phyloP scores from a whole-genome alignment of 2,797 vertebrate species.

The Pachyuromys duprasi region DNA sequence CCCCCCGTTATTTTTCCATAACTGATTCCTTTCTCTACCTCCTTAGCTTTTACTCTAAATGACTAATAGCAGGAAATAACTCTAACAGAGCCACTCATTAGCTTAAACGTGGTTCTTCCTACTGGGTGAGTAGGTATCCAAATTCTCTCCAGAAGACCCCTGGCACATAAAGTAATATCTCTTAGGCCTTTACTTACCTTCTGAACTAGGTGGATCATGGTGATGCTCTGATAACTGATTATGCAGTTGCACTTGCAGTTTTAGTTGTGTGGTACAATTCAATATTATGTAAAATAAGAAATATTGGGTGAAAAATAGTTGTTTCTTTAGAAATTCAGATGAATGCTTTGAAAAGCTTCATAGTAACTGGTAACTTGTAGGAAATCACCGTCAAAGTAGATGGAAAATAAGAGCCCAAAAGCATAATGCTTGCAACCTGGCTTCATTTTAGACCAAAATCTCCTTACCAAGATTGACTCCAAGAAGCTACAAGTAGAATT shows the following conservation, averaged over 20 bases:
- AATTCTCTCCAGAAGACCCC: neutral
- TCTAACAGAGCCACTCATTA: neutral
- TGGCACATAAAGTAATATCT: neutral
- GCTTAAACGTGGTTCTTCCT: neutral
- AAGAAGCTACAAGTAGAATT: neutral
- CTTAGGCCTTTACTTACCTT: neutral
- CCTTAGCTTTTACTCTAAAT: neutral
- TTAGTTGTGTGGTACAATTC: conserved; percentile 25
- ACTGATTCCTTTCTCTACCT: neutral
- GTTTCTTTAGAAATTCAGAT: conserved; percentile 53
- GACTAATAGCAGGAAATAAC: neutral
- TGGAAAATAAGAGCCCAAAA: conserved; percentile 46
- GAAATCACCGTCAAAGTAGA: conserved; percentile 7
- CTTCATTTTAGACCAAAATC: neutral
- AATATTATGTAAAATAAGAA: conserved; percentile 36
- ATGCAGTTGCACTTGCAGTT: conserved; percentile 18
- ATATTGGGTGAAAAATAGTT: conserved; percentile 14
- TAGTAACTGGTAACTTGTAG: neutral
- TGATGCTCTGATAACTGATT: neutral
- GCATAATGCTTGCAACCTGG: neutral
- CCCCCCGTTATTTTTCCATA: neutral
- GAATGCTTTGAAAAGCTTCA: conserved; percentile 15
- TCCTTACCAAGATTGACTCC: neutral
- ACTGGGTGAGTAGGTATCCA: neutral
- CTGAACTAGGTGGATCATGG: neutral